Percentiles rank a stretch among this genome's conserved stretches.
Evolutionary conservation across 2,113 vertebrate genomes (phyloP).

Genomic region (Oriolus oriolus): DNA sequence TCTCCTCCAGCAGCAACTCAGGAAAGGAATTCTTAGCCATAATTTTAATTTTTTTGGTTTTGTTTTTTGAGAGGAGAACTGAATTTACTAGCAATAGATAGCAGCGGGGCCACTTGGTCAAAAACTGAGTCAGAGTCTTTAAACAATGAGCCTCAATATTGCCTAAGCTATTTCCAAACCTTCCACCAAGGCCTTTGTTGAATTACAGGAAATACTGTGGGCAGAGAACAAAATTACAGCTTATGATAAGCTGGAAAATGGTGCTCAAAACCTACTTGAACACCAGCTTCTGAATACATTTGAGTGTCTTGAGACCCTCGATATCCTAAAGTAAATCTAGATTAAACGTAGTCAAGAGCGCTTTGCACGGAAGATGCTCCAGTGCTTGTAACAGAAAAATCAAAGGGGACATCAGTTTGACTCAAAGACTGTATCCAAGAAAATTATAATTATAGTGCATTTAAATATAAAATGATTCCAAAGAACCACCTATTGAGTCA

Average conservation of each 20-base stretch:
- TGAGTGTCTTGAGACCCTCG: neutral
- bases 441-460: neutral
- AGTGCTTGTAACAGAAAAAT: neutral
- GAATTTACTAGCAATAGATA: neutral
- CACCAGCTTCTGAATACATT: neutral
- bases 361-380: neutral
- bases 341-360: neutral
- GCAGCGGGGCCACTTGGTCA: neutral
- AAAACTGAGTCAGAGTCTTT: neutral
- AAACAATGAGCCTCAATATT: neutral
- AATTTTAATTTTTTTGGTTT: neutral
- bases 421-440: neutral
- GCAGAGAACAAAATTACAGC: neutral
- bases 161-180: conserved; percentile 4
- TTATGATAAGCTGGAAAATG: neutral
- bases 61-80: neutral
- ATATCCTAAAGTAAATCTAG: neutral
- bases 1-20: conserved; percentile 11
- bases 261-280: neutral
- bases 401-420: neutral
- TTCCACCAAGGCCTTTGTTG: neutral
- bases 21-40: neutral
- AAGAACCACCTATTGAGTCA: neutral
- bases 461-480: neutral
- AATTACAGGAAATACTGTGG: conserved; percentile 11